Evolutionary conservation across 2,888 invertebrate species (phyloP), one percentile per base, ranked within the genome.

Genomic region (Ganaspis brasiliensis): DNA sequence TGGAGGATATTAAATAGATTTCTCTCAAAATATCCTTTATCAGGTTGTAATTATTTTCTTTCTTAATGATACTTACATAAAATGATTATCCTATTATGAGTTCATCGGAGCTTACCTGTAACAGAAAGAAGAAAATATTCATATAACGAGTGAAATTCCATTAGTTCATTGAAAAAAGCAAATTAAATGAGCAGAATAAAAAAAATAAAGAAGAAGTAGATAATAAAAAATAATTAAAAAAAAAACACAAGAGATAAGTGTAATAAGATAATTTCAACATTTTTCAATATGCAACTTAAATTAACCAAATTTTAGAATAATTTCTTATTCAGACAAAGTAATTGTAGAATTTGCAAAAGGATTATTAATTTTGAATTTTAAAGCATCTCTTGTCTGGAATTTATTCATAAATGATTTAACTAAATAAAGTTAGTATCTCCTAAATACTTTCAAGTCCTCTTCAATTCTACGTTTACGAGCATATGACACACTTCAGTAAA

Each of bases 31-130:
- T 21, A 9, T 21, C 56, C 12, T 56, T 56, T 56, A 57, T 24
- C 2, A 24, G 8, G 0, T 57, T 24, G 12, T 24, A 24, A 56
- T 31, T 37, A 37, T 10, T 37, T 31, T 37, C 37, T 35, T 6
- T 37, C 12, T 40, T 24, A 14, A 45, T 45, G 31, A 1, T 61
- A 63, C 63, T 63, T 37, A 63, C 63, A 40, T 6, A n/a, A 24
- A 40, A 40, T 1, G 5, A 16, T 45, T 40, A 8, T 14, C 12
- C 14, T 10, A 14, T 14, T 8, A 40, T 12, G 19, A 45, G 37
- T 40, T 31, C 35, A 10, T 9, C 8, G 14, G 45, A 9, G 37
- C 67, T 67, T 37, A 67, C 67, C 67, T 67, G 45, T 8, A 67
- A 67, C 67, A 67, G 24, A 45, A 45, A 45, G 8, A 8, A 45